A percentile compares a stretch with the other conserved stretches of the same genome.
Evolutionary conservation across 2,113 vertebrate species (phyloP).

Genomic region (Lepus americanus): DNA sequence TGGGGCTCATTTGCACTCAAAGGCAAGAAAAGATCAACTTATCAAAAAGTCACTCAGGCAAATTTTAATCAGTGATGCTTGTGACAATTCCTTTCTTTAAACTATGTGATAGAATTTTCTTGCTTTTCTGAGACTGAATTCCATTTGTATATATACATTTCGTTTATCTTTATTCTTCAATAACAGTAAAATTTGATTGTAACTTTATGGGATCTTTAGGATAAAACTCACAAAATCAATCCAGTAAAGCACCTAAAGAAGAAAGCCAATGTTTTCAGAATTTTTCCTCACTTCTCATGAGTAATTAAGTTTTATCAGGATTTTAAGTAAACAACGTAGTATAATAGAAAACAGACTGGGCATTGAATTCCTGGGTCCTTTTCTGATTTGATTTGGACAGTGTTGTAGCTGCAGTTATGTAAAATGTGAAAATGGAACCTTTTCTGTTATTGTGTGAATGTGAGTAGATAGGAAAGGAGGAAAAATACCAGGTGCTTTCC

Average conservation of each 20-base stretch:
- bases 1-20: slow-evolving; percentile 12
- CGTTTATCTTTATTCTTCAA: slow-evolving; percentile 16
- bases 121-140: slow-evolving; percentile 25
- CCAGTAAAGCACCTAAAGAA: not conserved
- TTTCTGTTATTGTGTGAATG: slow-evolving; percentile 1
- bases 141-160: not conserved
- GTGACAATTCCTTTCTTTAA: slow-evolving; percentile 54
- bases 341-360: not conserved
- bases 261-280: not conserved
- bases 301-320: slow-evolving; percentile 19
- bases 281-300: slow-evolving; percentile 1
- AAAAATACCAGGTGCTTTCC: not conserved
- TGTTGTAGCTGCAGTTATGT: not conserved
- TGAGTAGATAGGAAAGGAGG: not conserved
- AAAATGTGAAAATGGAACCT: not conserved
- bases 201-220: not conserved
- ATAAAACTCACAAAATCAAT: slow-evolving; percentile 52
- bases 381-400: not conserved
- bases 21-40: slow-evolving; percentile 49
- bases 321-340: not conserved
- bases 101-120: slow-evolving; percentile 31
- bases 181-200: not conserved
- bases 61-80: slow-evolving; percentile 52
- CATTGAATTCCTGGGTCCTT: not conserved
- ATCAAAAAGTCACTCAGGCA: slow-evolving; percentile 1